phyloP scores from a whole-genome alignment of 1,140 invertebrate genomes.

The Colletes latitarsis region DNA sequence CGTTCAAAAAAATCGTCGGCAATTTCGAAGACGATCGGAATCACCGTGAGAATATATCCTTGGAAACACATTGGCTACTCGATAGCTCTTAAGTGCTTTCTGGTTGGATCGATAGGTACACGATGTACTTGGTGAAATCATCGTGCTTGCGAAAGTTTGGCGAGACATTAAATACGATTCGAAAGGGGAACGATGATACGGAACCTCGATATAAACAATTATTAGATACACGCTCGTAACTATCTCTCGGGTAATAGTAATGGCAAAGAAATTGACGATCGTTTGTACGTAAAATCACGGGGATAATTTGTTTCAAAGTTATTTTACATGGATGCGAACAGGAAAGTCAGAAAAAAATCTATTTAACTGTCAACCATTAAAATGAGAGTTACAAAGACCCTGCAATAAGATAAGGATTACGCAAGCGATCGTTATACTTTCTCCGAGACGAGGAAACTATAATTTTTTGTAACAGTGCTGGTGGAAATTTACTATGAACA shows the following conservation, averaged over 20 bases:
- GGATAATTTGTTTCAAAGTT: too few species aligned
- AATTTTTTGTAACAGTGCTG: too few species aligned
- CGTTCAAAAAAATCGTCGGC: constrained; percentile 35
- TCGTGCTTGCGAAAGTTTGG: constrained; percentile 36
- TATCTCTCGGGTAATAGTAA: not conserved
- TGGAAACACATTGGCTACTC: constrained; percentile 34
- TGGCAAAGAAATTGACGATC: too few species aligned
- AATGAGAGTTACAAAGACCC: too few species aligned
- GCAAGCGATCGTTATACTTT: too few species aligned
- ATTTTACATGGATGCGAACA: too few species aligned
- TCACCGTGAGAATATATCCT: constrained; percentile 55
- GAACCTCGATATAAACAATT: not conserved
- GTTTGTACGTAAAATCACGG: too few species aligned
- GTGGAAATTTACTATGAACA: too few species aligned
- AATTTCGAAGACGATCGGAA: constrained; percentile 31
- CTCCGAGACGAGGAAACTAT: too few species aligned
- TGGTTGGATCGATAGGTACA: constrained; percentile 26
- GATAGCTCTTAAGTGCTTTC: constrained; percentile 24
- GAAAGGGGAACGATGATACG: constrained; percentile 2
- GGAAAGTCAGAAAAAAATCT: too few species aligned
- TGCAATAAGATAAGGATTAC: too few species aligned
- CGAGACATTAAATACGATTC: not conserved
- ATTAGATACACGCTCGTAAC: not conserved
- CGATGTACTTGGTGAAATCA: constrained; percentile 4
- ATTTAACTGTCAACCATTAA: too few species aligned